Evolutionary conservation across 2,888 invertebrate genomes (phyloP), one percentile per base, ranked within the genome.

Genomic region (Protophormia terraenovae): DNA sequence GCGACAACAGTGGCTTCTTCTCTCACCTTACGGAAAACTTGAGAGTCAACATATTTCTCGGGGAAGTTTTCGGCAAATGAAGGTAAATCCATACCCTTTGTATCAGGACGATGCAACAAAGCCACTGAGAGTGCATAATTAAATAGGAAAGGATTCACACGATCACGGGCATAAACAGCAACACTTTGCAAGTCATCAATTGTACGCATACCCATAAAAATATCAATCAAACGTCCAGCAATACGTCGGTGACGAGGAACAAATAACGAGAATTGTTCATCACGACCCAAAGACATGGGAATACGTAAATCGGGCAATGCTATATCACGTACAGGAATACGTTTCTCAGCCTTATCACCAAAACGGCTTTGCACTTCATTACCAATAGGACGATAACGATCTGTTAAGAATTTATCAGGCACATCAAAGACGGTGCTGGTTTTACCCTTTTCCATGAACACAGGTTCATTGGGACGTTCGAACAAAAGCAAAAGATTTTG

Each of bases 71-170:
- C 95, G 0, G 94, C 94, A 81, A 95, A 94, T 76, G 95, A 94
- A 22, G 95, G 95, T 50, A 95, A 91, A 10, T 93, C 93, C 27
- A 95, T 89, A 69, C 94, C 92, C 88, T 93, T 94, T n/a, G 95
- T 95, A 89, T 96, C 95, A 0, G 91, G 90, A 19, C 94, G 92
- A 93, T 97, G 96, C 88, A 96, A 93, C 50, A 97, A 91, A 0
- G 96, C 96, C 16, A 97, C 96, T 0, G 96, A 96, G 32, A 95
- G 94, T 24, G 95, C 95, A 90, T 97, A 97, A 90, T 96, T 95
- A 93, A 96, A 97, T 88, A 97, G 92, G 86, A 95, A 95, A 0
- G 97, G 95, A 92, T 97, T 97, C 6, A 97, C 93, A 53, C 95
- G 94, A 87, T 95, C 95, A 58, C 96, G 94, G 45, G 95, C 94